These are phyloP conservation scores for Perca schrenkii DNA, from an alignment of 2,113 vertebrate genomes.

Conservation along the genomic window DNA sequence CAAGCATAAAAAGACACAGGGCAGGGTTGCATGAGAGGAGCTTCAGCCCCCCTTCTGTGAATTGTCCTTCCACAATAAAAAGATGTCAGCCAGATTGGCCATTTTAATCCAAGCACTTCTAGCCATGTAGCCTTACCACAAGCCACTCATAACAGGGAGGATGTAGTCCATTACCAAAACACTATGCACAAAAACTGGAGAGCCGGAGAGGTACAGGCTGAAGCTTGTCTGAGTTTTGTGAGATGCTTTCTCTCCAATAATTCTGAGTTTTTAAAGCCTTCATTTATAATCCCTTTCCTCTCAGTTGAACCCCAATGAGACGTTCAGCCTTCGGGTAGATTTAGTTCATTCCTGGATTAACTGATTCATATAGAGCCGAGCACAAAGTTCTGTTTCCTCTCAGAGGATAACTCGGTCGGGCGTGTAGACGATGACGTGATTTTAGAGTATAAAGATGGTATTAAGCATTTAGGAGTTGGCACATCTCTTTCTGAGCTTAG, in stretches of 20 bases:
- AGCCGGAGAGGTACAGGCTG: conserved; percentile 16
- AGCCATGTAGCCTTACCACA: conserved; percentile 56
- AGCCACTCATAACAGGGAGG: conserved; percentile 17
- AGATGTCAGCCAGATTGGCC: conserved; percentile 41
- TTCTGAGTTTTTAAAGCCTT: conserved; percentile 30
- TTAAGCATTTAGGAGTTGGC: conserved; percentile 32
- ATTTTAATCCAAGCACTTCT: conserved; percentile 64
- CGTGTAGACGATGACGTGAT: conserved; percentile 5
- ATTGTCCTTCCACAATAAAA: conserved; percentile 16
- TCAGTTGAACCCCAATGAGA: conserved; percentile 45
- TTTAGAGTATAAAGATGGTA: conserved; percentile 32
- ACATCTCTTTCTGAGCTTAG: conserved; percentile 20
- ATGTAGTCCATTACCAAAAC: conserved; percentile 49
- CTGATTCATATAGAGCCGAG: conserved; percentile 27
- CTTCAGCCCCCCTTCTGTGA: conserved; percentile 12
- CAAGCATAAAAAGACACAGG: conserved; percentile 29
- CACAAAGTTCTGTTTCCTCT: conserved; percentile 37
- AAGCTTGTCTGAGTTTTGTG: conserved; percentile 33
- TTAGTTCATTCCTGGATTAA: conserved; percentile 57
- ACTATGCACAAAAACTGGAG: conserved; percentile 65
- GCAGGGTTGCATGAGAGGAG: conserved; percentile 16
- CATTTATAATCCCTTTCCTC: conserved; percentile 38
- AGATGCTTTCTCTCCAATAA: conserved; percentile 34
- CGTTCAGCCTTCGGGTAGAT: conserved; percentile 29
- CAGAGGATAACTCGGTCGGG: conserved; percentile 13